Percentiles rank a stretch among this genome's conserved stretches.
phyloP scores from a whole-genome alignment of 2,113 vertebrate species.

The Jacana jacana region DNA sequence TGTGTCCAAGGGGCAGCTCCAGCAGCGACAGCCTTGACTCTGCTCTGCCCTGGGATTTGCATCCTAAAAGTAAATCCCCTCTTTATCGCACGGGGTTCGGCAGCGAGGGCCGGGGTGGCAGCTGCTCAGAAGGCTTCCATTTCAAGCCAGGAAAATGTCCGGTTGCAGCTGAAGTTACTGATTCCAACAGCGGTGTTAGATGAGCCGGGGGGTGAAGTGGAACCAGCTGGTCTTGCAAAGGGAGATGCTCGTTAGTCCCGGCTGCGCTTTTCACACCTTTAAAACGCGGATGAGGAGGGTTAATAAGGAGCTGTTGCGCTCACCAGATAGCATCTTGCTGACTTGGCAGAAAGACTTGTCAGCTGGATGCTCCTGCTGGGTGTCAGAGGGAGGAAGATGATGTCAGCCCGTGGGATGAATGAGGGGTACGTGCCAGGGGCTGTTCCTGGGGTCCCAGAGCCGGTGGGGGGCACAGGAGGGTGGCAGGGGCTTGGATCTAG shows the following conservation, averaged over 20 bases:
- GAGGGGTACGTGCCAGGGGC: background rate
- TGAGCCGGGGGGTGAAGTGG: background rate
- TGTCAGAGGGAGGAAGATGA: background rate
- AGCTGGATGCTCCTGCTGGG: background rate
- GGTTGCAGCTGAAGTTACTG: background rate
- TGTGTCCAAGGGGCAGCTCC: background rate
- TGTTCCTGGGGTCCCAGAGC: background rate
- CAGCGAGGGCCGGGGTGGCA: background rate
- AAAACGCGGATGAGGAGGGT: background rate
- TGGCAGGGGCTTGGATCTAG: background rate
- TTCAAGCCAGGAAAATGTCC: background rate
- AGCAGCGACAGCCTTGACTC: background rate
- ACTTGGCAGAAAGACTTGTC: background rate
- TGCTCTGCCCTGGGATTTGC: background rate
- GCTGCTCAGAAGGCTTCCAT: background rate
- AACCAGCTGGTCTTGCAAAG: background rate
- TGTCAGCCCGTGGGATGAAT: rapidly evolving
- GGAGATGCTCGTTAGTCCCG: background rate
- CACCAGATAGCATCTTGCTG: background rate
- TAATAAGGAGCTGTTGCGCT: background rate
- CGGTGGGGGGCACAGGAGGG: background rate
- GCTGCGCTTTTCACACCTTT: background rate
- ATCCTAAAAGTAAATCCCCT: background rate
- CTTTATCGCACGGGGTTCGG: background rate
- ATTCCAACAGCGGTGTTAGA: background rate